Evolutionary conservation across 2,888 invertebrate species (phyloP), one percentile per base, ranked within the genome.

Genomic region (Lymantria monacha): DNA sequence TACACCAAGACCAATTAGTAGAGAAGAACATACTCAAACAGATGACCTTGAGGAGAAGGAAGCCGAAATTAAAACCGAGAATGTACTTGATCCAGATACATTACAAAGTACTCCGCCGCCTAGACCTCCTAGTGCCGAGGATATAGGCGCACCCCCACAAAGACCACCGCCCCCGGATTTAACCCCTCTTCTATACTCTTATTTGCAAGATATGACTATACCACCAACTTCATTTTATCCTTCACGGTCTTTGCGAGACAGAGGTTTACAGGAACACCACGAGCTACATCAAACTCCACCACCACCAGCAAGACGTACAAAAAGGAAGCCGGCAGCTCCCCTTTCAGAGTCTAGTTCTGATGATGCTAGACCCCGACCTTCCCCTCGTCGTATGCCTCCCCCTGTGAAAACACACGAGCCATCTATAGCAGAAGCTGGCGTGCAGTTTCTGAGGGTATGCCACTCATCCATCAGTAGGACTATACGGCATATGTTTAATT

Each of bases 381-480:
- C 87, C 0, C 76, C 87, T 7, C 69, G 91, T 54, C 79, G 89
- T 61, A 65, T 87, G 76, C 71, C 88, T 12, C 70, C 85, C 0
- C 80, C 84, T 7, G 70, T 76, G 15, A 87, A 89, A 66, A 69
- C 86, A 0, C 92, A 93, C 10, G 95, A 95, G 66, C 94, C 94
- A 0, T 92, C 94, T 2, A 93, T 96, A 57, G 85, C 92, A 0
- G 95, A 96, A 69, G 93, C 95, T 30, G 94, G 95, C 10, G 93
- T 93, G 0, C 95, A 96, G 72, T 93, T 96, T 60, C 74, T 94
- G 7, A 89, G 94, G 30, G 96, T 95, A 7, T 95, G 96, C 68
- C 93, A 94, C 44, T 86, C 92, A 46, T 93, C 94, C 14, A 91
- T 94, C 52, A 92, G 93, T 46, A 92, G 93, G 70, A 92, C 94